These are phyloP conservation scores for Archips crataeganus DNA, from an alignment of 2,888 invertebrate genomes.

Conservation along the genomic window DNA sequence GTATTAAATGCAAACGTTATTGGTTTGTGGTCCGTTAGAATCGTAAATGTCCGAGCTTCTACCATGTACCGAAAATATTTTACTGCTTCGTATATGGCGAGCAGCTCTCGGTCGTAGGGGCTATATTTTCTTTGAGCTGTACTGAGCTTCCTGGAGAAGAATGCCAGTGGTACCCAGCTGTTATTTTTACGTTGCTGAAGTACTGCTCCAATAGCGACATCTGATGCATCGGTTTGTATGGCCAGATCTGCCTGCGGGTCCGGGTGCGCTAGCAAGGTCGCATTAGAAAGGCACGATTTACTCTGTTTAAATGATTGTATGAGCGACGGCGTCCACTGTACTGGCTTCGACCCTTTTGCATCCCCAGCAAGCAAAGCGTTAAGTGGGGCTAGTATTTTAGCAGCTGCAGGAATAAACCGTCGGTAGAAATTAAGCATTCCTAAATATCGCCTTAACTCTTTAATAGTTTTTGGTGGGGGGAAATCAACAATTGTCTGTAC, in stretches of 20 bases:
- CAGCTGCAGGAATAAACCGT: conserved; percentile 54
- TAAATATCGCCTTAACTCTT: conserved; percentile 39
- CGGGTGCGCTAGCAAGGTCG: conserved; percentile 51
- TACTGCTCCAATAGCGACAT: conserved; percentile 56
- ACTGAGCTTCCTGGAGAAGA: conserved; percentile 58
- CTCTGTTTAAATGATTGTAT: conserved; percentile 41
- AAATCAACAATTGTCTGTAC: conserved; percentile 44
- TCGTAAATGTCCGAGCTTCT: conserved; percentile 55
- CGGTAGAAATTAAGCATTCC: conserved; percentile 49
- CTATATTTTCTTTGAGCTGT: conserved; percentile 56
- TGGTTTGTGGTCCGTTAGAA: conserved; percentile 45
- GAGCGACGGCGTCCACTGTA: background rate
- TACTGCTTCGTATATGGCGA: conserved; percentile 59
- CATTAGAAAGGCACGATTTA: conserved; percentile 47
- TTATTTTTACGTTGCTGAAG: conserved; percentile 54
- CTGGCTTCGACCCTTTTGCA: no score
- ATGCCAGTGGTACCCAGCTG: conserved; percentile 57
- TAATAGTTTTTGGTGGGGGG: conserved; percentile 40
- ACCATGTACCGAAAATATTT: conserved; percentile 59
- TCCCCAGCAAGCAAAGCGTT: conserved; percentile 45
- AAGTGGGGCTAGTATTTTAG: conserved; percentile 49
- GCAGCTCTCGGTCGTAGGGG: conserved; percentile 63
- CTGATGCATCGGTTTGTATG: conserved; percentile 58
- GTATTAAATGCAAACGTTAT: conserved; percentile 55
- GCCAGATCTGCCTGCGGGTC: conserved; percentile 47